Evolutionary conservation across 2,888 invertebrate genomes (phyloP), one percentile per base, ranked within the genome.

Genomic region (Trichogramma dendrolimi): DNA sequence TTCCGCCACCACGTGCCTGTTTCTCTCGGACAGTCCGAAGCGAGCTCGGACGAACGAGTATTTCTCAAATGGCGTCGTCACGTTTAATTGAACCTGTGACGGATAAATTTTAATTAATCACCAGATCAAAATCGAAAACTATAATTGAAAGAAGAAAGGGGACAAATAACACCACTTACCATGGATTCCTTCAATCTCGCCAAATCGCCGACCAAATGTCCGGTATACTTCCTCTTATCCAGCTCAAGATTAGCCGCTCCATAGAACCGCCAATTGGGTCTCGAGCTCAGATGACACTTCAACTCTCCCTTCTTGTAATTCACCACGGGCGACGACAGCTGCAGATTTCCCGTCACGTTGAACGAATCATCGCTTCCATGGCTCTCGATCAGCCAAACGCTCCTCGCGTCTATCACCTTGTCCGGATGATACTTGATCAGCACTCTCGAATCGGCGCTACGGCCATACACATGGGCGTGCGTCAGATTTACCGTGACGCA

Each of bases 161-260:
- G 14, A 2, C 1, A 14, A 14, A 14, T n/a, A 14, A 14, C 1
- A 5, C 40, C 8, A 6, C 49, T 60, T 63, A 70, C 74, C 87
- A 88, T 89, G 66, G 88, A 91, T 77, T 91, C 89, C 0, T 88
- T 88, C 38, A 92, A 79, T 52, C 85, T 85, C 55, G 85, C 85
- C 68, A 90, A 83, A 77, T 89, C 86, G 5, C 91, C 88, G 8
- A 62, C 55, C 6, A 79, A 48, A 41, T 70, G 82, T 4, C 87
- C 83, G 2, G 86, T 86, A 63, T 89, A 85, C 46, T 87, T 84
- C 69, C 87, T 86, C 46, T 87, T 84, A 71, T 91, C 90, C 38
- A 91, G 79, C 67, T 89, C 87, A 46, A 91, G 75, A 64, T 86
- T 86, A 0, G 89, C 88, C 4, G 86, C 84, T 2, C 91, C 91